Evolutionary conservation across 2,113 vertebrate species (phyloP).

Genomic region (Pagrus major): DNA sequence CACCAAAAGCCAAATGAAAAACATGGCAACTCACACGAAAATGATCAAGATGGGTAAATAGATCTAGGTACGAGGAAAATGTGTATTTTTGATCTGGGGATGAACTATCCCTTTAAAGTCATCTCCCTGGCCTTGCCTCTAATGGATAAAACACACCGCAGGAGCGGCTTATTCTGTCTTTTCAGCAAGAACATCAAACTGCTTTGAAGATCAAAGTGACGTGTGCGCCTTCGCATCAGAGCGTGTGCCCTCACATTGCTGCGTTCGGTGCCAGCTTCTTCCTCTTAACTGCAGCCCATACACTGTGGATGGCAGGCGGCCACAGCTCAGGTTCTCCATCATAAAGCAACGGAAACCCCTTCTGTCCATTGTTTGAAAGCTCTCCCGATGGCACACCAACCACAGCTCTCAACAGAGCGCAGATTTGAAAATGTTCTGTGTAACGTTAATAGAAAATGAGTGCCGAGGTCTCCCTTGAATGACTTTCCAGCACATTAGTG

Average conservation of each 20-base stretch:
- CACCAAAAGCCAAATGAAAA: too few species aligned
- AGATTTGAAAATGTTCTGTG: constrained; percentile 73
- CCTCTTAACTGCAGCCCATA: constrained; percentile 25
- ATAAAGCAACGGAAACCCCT: constrained; percentile 68
- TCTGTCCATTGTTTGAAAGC: constrained; percentile 72
- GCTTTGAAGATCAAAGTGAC: constrained; percentile 68
- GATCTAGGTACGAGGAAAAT: too few species aligned
- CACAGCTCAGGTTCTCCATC: constrained; percentile 60
- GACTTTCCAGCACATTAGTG: constrained; percentile 79
- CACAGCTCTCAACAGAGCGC: constrained; percentile 46
- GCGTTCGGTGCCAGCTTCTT: constrained; percentile 35
- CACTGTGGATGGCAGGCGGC: constrained; percentile 46
- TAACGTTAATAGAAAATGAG: constrained; percentile 78
- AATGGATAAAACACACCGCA: constrained; percentile 37
- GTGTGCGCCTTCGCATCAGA: constrained; percentile 30
- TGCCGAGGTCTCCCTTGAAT: constrained; percentile 63
- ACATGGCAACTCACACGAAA: too few species aligned
- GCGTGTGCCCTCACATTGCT: constrained; percentile 27
- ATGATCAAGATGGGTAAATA: too few species aligned
- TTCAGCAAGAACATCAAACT: constrained; percentile 45
- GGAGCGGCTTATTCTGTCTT: constrained; percentile 31
- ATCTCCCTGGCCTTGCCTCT: constrained; percentile 9
- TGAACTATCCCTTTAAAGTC: background rate
- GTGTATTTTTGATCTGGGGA: background rate
- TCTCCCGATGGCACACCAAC: constrained; percentile 50